These are phyloP conservation scores for Bembecia ichneumoniformis DNA, from an alignment of 2,888 invertebrate genomes.

Conservation along the genomic window DNA sequence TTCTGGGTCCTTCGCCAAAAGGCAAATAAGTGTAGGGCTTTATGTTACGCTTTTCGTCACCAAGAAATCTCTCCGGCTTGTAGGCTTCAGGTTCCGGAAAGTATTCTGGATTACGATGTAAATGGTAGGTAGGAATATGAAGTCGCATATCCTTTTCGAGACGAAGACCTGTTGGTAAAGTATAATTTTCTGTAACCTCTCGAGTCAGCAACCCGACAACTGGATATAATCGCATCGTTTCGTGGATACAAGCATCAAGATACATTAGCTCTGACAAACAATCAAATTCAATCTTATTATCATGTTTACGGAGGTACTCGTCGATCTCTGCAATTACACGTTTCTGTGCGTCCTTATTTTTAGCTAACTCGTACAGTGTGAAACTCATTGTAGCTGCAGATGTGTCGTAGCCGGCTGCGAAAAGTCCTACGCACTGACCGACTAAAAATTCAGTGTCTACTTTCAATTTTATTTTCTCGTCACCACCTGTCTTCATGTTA, in stretches of 20 bases:
- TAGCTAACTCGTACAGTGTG: slow-evolving; percentile 35
- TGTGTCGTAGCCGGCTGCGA: slow-evolving; percentile 42
- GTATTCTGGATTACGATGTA: slow-evolving; percentile 36
- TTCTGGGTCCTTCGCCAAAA: slow-evolving; percentile 49
- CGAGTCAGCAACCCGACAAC: slow-evolving; percentile 34
- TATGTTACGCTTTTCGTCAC: slow-evolving; percentile 27
- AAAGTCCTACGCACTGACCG: slow-evolving; percentile 63
- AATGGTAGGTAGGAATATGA: slow-evolving; percentile 39
- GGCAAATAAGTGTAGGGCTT: slow-evolving; percentile 43
- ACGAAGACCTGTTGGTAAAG: slow-evolving; percentile 30
- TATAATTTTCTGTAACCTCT: slow-evolving; percentile 39
- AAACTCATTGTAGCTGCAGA: slow-evolving; percentile 29
- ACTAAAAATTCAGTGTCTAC: slow-evolving; percentile 39
- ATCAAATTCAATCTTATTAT: slow-evolving; percentile 27
- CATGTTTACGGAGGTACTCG: slow-evolving; percentile 20
- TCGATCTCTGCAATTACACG: slow-evolving; percentile 30
- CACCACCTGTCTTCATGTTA: slow-evolving; percentile 15
- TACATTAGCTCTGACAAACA: slow-evolving; percentile 32
- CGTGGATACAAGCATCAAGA: slow-evolving; percentile 33
- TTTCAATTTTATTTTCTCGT: slow-evolving; percentile 15
- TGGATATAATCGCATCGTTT: slow-evolving; percentile 41
- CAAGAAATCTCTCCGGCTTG: slow-evolving; percentile 40
- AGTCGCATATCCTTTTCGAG: slow-evolving; percentile 38
- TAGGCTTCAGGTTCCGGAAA: slow-evolving; percentile 42
- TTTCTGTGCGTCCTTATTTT: slow-evolving; percentile 24